Percentiles rank a stretch among this genome's conserved stretches.
Evolutionary conservation across 2,888 invertebrate genomes (phyloP).

Genomic region (Hirtodrosophila cameraria): DNA sequence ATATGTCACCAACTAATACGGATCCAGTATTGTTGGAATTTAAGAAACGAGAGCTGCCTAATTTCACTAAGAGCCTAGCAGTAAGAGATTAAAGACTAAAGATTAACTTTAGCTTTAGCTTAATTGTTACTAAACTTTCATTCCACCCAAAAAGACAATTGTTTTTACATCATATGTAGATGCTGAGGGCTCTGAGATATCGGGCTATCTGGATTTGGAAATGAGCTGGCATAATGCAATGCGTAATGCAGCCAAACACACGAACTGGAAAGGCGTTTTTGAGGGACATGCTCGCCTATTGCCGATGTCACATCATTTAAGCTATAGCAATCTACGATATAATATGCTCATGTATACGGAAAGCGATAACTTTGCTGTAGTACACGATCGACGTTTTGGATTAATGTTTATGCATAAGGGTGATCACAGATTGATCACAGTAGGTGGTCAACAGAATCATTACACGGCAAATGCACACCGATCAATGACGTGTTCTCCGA

Average conservation of each 20-base stretch:
- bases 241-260: slow-evolving; percentile 44
- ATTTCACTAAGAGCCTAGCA: slow-evolving; percentile 89
- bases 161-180: slow-evolving; percentile 89
- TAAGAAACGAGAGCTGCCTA: slow-evolving; percentile 89
- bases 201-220: slow-evolving; percentile 92
- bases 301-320: slow-evolving; percentile 89
- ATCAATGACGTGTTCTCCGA: slow-evolving; percentile 86
- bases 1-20: slow-evolving; percentile 82
- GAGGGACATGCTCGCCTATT: slow-evolving; percentile 87
- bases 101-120: neutral
- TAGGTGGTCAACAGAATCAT: slow-evolving; percentile 86
- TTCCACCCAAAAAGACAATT: slow-evolving; percentile 87
- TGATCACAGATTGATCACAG: slow-evolving; percentile 90
- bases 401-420: slow-evolving; percentile 91
- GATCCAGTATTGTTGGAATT: slow-evolving; percentile 89
- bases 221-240: slow-evolving; percentile 73
- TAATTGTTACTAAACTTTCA: neutral
- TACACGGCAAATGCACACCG: slow-evolving; percentile 89
- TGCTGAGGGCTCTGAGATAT: slow-evolving; percentile 90
- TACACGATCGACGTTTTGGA: slow-evolving; percentile 90
- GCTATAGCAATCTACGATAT: slow-evolving; percentile 90
- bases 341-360: slow-evolving; percentile 89
- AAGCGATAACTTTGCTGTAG: slow-evolving; percentile 90
- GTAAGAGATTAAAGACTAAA: slow-evolving; percentile 84
- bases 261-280: slow-evolving; percentile 92